Base-by-base conservation (phyloP, 2,113 vertebrate genomes). In the Tympanuchus pallidicinctus region DNA sequence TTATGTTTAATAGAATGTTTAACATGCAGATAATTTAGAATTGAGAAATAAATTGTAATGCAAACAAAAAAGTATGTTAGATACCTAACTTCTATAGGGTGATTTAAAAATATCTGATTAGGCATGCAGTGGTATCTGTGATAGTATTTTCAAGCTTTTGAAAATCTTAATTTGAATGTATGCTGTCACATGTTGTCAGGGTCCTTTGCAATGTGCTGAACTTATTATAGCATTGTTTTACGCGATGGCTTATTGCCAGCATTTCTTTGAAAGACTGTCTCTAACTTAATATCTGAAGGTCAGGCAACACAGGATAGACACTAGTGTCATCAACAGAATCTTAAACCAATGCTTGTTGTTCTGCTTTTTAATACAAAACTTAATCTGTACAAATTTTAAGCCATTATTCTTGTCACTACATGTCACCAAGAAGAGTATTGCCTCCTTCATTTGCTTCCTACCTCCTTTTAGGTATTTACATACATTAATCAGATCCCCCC, bases 251-350 rank as follows among this genome's bases (percentile, higher is more conserved):
- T 93, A 92, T 72, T 78, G 13, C 38, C 28, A 86, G 22, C 45
- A 32, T 95, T 96, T 93, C 86, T 97, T 91, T 96, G 90, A 95
- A 96, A 94, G 52, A 11, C 65, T 95, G 75, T 90, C 81, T 88
- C 52, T 69, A 86, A 77, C 59, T 96, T 93, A 92, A 84, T 96
- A 95, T 88, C 61, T 92, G 92, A 96, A 96, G 82, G 88, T 94
- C 94, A 94, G 73, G 81, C 47, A 76, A 38, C 56, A 60, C 50
- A 61, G 34, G 45, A 76, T 6, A 76, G 71, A 70, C 24, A 43
- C 91, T 77, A 60, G 74, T 87, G 47, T 87, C 40, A 77, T 25
- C 25, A 74, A 10, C 8, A 13, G 12, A 47, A 17, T 64, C 40
- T 25, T 87, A 94, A 84, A 82, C 16, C 45, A 76, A 20, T 82